These are phyloP conservation scores for Diplogasteroides magnus DNA, from an alignment of 1,140 invertebrate species.

Conservation along the genomic window DNA sequence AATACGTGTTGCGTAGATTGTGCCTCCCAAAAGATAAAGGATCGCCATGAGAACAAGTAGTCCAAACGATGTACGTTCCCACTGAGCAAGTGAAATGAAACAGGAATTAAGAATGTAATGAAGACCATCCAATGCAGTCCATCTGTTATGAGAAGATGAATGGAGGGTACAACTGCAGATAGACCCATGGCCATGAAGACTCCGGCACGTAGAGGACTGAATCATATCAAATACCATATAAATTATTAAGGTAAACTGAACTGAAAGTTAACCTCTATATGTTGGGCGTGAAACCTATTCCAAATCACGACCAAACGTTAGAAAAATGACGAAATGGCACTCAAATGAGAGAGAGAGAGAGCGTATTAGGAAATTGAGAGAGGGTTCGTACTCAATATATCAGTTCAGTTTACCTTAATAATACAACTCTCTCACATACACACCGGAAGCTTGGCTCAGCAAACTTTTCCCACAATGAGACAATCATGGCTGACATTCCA, in stretches of 20 bases:
- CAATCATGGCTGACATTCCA: constrained; percentile 84
- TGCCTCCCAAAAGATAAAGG: constrained; percentile 86
- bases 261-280: too few relatives aligned
- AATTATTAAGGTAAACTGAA: constrained; percentile 57
- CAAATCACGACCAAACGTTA: too few relatives aligned
- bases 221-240: constrained; percentile 14
- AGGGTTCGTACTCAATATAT: too few relatives aligned
- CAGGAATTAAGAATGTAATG: too few relatives aligned
- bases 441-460: constrained; percentile 69
- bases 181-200: constrained; percentile 52
- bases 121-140: constrained; percentile 57
- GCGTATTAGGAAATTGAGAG: too few relatives aligned
- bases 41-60: constrained; percentile 91
- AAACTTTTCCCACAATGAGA: constrained; percentile 95
- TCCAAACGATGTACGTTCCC: too few relatives aligned
- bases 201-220: constrained; percentile 74
- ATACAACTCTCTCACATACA: background rate
- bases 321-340: constrained; percentile 7
- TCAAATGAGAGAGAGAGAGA: too few relatives aligned
- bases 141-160: constrained; percentile 61
- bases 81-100: background rate
- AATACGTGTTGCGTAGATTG: constrained; percentile 87
- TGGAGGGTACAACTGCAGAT: constrained; percentile 58
- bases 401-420: too few relatives aligned
- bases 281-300: too few relatives aligned